Evolutionary conservation across 2,888 invertebrate genomes (phyloP).

Genomic region (Tethea ocularis): DNA sequence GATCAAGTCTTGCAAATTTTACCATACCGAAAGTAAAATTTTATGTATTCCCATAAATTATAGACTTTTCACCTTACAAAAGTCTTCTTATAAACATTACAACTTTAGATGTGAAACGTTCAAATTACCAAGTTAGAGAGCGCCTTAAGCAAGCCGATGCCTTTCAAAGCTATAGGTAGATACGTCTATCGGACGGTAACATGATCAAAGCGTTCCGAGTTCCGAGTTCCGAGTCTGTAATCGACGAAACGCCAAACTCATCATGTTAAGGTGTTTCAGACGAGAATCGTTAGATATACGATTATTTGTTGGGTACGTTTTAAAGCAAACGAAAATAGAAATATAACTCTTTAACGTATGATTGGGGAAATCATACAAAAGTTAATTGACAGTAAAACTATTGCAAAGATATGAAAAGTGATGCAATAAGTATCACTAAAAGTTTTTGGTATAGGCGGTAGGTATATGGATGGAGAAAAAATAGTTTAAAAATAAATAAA

Average conservation of each 20-base stretch:
- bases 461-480: too few species aligned
- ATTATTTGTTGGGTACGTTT: not conserved
- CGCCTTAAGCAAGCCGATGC: constrained; percentile 52
- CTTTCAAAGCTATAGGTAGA: constrained; percentile 41
- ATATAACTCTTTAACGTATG: too few species aligned
- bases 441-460: too few species aligned
- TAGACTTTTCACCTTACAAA: not conserved
- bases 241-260: constrained; percentile 47
- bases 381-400: too few species aligned
- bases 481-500: too few species aligned
- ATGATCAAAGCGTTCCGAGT: constrained; percentile 58
- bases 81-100: too few species aligned
- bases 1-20: not conserved
- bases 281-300: not conserved
- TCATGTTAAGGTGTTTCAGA: constrained; percentile 26
- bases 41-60: constrained; percentile 1
- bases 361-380: too few species aligned
- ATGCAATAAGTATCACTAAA: too few species aligned
- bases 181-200: constrained; percentile 51
- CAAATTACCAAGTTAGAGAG: constrained; percentile 44
- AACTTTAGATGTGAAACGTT: constrained; percentile 18
- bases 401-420: too few species aligned
- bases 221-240: constrained; percentile 46
- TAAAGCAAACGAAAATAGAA: not conserved
- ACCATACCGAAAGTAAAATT: not conserved